Conservation (phyloP, 2,797 vertebrate genomes). For the Sebastes diaconus region DNA sequence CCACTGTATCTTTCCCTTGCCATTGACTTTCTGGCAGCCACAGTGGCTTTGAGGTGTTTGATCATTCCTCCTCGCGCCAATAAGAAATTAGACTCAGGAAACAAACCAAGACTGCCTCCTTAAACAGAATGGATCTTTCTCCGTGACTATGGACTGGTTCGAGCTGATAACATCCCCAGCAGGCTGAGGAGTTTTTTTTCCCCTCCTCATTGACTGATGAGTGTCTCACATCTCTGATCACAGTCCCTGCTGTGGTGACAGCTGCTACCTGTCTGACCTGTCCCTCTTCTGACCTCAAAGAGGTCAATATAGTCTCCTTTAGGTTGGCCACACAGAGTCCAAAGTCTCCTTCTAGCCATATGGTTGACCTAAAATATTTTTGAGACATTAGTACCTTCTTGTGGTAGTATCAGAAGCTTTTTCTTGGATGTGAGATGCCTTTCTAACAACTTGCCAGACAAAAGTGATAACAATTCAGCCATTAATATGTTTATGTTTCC, state of each 20-base stretch:
- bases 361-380: not conserved
- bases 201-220: slow-evolving; percentile 25
- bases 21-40: not conserved
- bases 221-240: slow-evolving; percentile 24
- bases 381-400: not conserved
- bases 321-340: not conserved
- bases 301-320: slow-evolving; percentile 6
- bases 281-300: slow-evolving; percentile 14
- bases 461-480: not conserved
- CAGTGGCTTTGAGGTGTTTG: not conserved
- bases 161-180: slow-evolving; percentile 12
- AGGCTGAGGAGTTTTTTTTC: not conserved
- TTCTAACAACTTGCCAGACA: not conserved
- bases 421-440: not conserved
- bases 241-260: slow-evolving; percentile 40
- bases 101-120: not conserved
- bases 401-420: not conserved
- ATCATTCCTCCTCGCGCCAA: not conserved
- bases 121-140: slow-evolving; percentile 18
- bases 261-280: slow-evolving; percentile 36
- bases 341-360: not conserved
- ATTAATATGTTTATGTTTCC: not conserved
- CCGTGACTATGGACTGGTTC: slow-evolving; percentile 1
- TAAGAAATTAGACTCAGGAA: not conserved
- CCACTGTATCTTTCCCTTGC: not conserved